Evolutionary conservation across 2,113 vertebrate species (phyloP).

Genomic region (Dolichotis patagonum): DNA sequence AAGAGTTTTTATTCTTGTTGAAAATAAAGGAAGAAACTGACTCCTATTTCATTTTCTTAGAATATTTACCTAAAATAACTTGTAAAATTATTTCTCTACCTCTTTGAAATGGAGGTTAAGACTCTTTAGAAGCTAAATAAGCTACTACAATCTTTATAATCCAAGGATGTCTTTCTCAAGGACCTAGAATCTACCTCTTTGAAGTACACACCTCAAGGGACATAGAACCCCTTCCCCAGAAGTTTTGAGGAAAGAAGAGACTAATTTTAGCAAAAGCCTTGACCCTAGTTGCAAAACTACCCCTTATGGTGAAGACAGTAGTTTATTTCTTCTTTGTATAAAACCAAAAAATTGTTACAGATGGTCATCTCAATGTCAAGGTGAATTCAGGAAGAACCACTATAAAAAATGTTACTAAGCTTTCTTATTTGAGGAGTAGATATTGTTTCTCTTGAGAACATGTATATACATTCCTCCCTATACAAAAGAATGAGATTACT

Average conservation of each 20-base stretch:
- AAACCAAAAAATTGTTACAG: constrained; percentile 6
- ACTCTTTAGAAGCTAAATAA: not conserved
- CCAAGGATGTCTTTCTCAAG: not conserved
- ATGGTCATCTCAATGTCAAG: not conserved
- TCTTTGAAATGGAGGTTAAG: constrained; percentile 51
- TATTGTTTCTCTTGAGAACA: constrained; percentile 3
- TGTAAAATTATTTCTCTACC: not conserved
- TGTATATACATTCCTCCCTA: not conserved
- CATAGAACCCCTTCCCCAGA: not conserved
- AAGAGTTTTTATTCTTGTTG: constrained; percentile 19
- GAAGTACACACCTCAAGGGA: constrained; percentile 20
- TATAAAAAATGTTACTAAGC: not conserved
- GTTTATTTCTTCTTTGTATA: not conserved
- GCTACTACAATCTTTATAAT: constrained; percentile 29
- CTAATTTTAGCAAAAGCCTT: not conserved
- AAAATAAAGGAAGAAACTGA: not conserved
- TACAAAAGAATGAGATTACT: not conserved
- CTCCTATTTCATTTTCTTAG: not conserved
- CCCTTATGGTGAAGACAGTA: not conserved
- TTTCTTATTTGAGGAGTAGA: not conserved
- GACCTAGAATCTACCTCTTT: not conserved
- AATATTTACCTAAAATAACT: not conserved
- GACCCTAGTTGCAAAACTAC: constrained; percentile 7
- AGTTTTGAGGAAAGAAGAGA: not conserved
- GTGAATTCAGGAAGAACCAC: not conserved